A percentile compares a stretch with the other conserved stretches of the same genome.
phyloP scores from a whole-genome alignment of 2,113 vertebrate species.

The Brachyhypopomus gauderio region DNA sequence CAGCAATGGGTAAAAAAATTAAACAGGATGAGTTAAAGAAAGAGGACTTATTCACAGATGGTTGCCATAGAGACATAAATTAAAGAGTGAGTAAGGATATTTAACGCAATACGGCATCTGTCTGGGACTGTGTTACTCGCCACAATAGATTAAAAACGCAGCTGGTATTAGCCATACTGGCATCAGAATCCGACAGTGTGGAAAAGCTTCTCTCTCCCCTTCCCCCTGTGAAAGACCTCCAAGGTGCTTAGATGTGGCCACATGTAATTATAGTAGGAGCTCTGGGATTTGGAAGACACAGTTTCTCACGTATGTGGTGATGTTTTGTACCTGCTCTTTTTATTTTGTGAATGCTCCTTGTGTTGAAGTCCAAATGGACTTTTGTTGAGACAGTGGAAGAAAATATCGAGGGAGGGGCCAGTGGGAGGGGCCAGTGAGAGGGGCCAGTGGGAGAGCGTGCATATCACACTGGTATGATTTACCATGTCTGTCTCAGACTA shows the following conservation, averaged over 20 bases:
- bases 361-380: too few relatives aligned
- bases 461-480: too few relatives aligned
- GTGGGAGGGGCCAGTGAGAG: too few relatives aligned
- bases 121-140: background rate
- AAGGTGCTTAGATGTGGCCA: background rate
- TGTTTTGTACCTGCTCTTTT: too few relatives aligned
- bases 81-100: conserved; percentile 35
- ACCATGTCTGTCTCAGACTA: too few relatives aligned
- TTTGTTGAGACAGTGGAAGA: too few relatives aligned
- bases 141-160: background rate
- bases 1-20: background rate
- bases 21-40: conserved; percentile 39
- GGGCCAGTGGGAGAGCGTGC: too few relatives aligned
- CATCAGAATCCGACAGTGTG: background rate
- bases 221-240: background rate
- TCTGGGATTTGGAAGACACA: background rate
- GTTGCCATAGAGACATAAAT: conserved; percentile 49
- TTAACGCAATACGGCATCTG: conserved; percentile 41
- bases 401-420: too few relatives aligned
- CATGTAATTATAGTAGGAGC: conserved; percentile 3
- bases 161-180: background rate
- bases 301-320: too few relatives aligned
- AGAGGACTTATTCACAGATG: conserved; percentile 41
- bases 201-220: background rate
- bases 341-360: too few relatives aligned